Evolutionary conservation across 2,113 vertebrate species (phyloP), one percentile per base, ranked within the genome.

Genomic region (Archocentrus centrarchus): DNA sequence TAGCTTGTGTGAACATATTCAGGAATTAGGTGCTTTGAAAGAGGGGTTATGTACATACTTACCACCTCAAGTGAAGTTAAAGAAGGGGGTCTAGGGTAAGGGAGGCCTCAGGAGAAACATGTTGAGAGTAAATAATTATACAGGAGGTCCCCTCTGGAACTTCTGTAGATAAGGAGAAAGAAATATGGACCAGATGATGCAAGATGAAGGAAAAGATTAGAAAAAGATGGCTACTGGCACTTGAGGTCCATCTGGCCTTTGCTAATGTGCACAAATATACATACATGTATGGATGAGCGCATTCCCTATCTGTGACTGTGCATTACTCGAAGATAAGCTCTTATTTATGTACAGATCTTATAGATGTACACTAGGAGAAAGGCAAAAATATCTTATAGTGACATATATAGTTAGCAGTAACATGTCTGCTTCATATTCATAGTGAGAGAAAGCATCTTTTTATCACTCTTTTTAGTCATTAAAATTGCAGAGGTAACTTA

Each of bases 91-190:
- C 39, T 47, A 35, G 77, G 85, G 84, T 75, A 76, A 44, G 4
- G 55, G 47, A 66, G 39, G 87, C 87, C 87, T 78, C 83, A 41
- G 86, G 93, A 92, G 90, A 89, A 80, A 63, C 80, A 78, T 58
- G 78, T 77, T 91, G 88, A 93, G 87, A 91, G 90, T 80, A 85
- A 88, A 89, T 88, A 88, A 92, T 92, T 86, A 88, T 90, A 91
- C 84, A 86, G 81, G 75, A 88, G 63, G 75, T 32, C 87, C 81
- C 79, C 79, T 89, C 89, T 82, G 83, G 88, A 91, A 80, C 73
- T 84, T 88, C 75, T 85, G 73, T 75, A 81, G 83, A 90, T 82
- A 85, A 80, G 59, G 62, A 88, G 83, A 90, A 61, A 81, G 76
- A 83, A 80, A 86, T 86, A 88, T 60, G 47, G 75, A 82, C 32